phyloP scores from a whole-genome alignment of 2,797 vertebrate species.

The Eutrigla gurnardus region DNA sequence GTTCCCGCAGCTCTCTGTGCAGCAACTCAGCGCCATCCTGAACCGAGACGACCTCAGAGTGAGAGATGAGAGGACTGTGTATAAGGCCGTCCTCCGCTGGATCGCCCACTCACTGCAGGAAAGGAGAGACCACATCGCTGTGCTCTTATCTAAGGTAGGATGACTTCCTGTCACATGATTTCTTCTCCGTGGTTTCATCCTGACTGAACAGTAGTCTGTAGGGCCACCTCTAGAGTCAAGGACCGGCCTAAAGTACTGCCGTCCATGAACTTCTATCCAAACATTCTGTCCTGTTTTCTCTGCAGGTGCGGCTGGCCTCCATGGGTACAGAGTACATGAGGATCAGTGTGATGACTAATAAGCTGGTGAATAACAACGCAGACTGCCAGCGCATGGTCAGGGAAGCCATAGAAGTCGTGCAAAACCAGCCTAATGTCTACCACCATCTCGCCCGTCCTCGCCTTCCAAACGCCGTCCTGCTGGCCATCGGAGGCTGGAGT shows the following conservation, averaged over 20 bases:
- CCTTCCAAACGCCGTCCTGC: slow-evolving; percentile 83
- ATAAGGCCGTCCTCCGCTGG: slow-evolving; percentile 55
- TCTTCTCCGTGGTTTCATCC: background rate
- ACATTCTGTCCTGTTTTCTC: background rate
- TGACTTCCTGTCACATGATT: background rate
- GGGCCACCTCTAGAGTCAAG: no score
- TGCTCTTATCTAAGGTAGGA: slow-evolving; percentile 59
- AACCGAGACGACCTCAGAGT: slow-evolving; percentile 85
- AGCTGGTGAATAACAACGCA: slow-evolving; percentile 35
- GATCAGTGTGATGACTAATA: slow-evolving; percentile 26
- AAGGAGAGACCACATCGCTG: background rate
- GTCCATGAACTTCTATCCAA: background rate
- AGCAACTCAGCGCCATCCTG: slow-evolving; percentile 80
- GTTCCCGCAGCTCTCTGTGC: slow-evolving; percentile 69
- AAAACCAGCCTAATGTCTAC: slow-evolving; percentile 33
- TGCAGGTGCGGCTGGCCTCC: slow-evolving; percentile 55
- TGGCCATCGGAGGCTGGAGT: slow-evolving; percentile 89
- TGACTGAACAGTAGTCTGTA: no score
- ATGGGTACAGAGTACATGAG: background rate
- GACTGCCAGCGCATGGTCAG: slow-evolving; percentile 55
- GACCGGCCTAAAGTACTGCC: background rate
- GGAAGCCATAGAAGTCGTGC: slow-evolving; percentile 60
- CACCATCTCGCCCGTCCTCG: slow-evolving; percentile 80
- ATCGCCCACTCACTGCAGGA: slow-evolving; percentile 28
- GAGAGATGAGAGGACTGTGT: slow-evolving; percentile 70